Evolutionary conservation across 2,888 invertebrate species (phyloP).

Genomic region (Chrysolina americana): DNA sequence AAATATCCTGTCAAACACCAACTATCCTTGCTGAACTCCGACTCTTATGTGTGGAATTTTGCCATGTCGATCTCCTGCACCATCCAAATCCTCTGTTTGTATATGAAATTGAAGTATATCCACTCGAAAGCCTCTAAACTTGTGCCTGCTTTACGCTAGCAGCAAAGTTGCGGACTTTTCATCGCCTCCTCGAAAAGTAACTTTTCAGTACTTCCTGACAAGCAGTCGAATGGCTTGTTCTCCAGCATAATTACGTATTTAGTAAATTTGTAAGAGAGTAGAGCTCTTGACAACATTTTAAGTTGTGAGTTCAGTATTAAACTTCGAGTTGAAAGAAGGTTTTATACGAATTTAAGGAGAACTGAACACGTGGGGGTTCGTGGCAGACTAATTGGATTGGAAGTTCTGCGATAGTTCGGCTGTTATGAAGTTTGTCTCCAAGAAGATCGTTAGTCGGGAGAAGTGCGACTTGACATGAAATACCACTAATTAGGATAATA

Average conservation of each 20-base stretch:
- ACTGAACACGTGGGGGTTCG: not conserved
- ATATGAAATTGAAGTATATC: slow-evolving; percentile 14
- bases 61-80: not conserved
- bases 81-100: not conserved
- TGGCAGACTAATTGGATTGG: not conserved
- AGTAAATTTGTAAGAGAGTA: slow-evolving; percentile 30
- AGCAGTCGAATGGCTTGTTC: slow-evolving; percentile 28
- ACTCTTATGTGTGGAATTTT: not conserved
- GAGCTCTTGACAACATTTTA: slow-evolving; percentile 31
- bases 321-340: slow-evolving; percentile 4
- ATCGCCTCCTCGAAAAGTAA: slow-evolving; percentile 21
- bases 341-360: not conserved
- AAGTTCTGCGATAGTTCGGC: not conserved
- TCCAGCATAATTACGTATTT: slow-evolving; percentile 33
- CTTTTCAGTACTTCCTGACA: slow-evolving; percentile 25
- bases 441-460: not conserved
- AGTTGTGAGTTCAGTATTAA: slow-evolving; percentile 33
- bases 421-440: not conserved
- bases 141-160: slow-evolving; percentile 8
- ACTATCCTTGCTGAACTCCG: not conserved
- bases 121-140: not conserved
- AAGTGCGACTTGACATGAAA: not conserved
- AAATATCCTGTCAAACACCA: not conserved
- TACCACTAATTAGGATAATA: too few species aligned
- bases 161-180: slow-evolving; percentile 21